Evolutionary conservation across 2,113 vertebrate species (phyloP).

Genomic region (Fulica atra): DNA sequence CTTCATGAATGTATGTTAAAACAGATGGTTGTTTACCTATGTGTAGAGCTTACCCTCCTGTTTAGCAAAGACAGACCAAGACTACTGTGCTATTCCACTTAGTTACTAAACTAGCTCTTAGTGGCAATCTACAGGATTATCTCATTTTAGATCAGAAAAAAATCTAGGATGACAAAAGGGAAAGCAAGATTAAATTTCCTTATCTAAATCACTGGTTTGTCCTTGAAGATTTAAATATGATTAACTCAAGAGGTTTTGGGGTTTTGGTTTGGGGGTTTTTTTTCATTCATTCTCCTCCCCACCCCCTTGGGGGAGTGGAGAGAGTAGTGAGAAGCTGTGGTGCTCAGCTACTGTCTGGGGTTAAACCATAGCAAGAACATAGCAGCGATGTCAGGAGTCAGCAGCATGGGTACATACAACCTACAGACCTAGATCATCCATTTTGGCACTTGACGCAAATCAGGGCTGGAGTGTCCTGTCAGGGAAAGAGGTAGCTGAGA

Average conservation of each 20-base stretch:
- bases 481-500: accelerated
- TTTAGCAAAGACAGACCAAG: background rate
- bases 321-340: no score
- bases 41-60: background rate
- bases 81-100: background rate
- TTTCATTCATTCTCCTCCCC: no score
- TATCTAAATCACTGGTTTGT: background rate
- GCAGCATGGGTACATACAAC: background rate
- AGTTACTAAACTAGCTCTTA: background rate
- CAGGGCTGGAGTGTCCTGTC: background rate
- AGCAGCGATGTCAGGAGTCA: background rate
- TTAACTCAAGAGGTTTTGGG: background rate
- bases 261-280: no score
- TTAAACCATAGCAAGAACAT: background rate
- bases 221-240: background rate
- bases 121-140: background rate
- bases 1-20: background rate
- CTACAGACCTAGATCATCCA: accelerated
- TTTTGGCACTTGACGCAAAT: background rate
- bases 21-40: background rate
- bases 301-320: no score
- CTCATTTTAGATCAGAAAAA: background rate
- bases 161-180: background rate
- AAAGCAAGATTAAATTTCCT: background rate
- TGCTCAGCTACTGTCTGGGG: no score